Base-by-base conservation (phyloP, 37 sponge, comb jelly and placozoan genomes). In the Petrosia ficiformis region DNA sequence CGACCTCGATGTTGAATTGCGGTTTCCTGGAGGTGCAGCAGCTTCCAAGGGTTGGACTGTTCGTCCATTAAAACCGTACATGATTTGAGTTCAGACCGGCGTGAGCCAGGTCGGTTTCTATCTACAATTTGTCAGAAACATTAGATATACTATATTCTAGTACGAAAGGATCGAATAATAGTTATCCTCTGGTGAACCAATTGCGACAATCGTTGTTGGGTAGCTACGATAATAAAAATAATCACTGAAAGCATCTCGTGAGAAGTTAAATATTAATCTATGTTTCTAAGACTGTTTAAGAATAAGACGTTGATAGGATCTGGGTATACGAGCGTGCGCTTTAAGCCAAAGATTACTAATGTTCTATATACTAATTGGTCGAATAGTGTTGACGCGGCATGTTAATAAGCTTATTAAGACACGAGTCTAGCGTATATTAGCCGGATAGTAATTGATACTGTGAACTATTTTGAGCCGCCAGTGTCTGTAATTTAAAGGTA, bases 1-100 rank as follows among this genome's bases (percentile, higher is more conserved):
- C 93, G 84, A 92, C 93, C 93, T 92, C 93, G 93, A 92, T 92
- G 93, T 92, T 92, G 93, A 92, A 92, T 92, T 92, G 93, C 73
- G 81, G 79, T 87, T 71, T 80, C 93, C 93, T 87, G 89, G 81
- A 59, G 83, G 87, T 68, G 87, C 72, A 90, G 91, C 74, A 67
- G 87, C 83, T 78, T 76, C 75, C 86, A 90, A 86, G 87, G 92
- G 92, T 91, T 82, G 87, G 92, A 83, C 84, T 92, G 88, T 92
- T 83, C 87, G 80, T 92, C 88, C 84, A 82, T 82, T 82, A 87
- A 92, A 87, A 86, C 77, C 83, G 79, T 79, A 77, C 92, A 91
- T 91, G 92, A 91, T 91, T 91, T 91, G 92, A 91, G 92, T 91
- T 91, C 91, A 86, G 91, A 82, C 71, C 91, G 87, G 79, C 80